Evolutionary conservation across 2,113 vertebrate genomes (phyloP), one percentile per base, ranked within the genome.

Genomic region (Cyrtonyx montezumae): DNA sequence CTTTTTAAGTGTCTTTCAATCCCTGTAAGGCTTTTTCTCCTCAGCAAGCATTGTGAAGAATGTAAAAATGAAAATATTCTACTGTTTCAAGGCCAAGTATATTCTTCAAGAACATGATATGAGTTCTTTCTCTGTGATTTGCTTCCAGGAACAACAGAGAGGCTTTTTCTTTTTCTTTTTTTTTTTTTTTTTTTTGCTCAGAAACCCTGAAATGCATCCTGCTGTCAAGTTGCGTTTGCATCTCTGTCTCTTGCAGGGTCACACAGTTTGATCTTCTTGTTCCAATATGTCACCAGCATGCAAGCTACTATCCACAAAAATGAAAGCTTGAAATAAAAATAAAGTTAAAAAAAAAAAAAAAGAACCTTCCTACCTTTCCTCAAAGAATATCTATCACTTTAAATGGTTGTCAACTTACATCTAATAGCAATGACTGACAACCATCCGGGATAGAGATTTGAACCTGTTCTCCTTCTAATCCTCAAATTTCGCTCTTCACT

Each of bases 41-140:
- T 55, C 20, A 12, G 13, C 1, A 22, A 6, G 6, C 4, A 10
- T 14, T 68, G 22, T 8, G 13, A 11, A 8, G 2, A 62, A 36
- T 0, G 3, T 32, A 28, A 59, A 46, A 11, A 62, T 22, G 8
- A 65, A 55, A 92, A 4, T 8, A 43, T 45, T 55, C 6, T 11
- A n/a, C 21, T 10, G 4, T 61, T 76, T 32, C 43, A 37, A 26
- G 7, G 8, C 2, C 28, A 76, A 53, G 5, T 20, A n/a, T 15
- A 45, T 34, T n/a, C 30, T 37, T 4, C n/a, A 22, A 21, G 5
- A 32, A 17, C 5, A 51, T 14, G 34, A 12, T 15, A 56, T 7
- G 7, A 30, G 6, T 13, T 32, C 65, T 34, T 48, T 13, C 6
- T 18, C 40, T 48, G 3, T 55, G 59, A n/a, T 18, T 83, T 73